Conservation (phyloP, 2,888 invertebrate species). For the Ellobium chinense region DNA sequence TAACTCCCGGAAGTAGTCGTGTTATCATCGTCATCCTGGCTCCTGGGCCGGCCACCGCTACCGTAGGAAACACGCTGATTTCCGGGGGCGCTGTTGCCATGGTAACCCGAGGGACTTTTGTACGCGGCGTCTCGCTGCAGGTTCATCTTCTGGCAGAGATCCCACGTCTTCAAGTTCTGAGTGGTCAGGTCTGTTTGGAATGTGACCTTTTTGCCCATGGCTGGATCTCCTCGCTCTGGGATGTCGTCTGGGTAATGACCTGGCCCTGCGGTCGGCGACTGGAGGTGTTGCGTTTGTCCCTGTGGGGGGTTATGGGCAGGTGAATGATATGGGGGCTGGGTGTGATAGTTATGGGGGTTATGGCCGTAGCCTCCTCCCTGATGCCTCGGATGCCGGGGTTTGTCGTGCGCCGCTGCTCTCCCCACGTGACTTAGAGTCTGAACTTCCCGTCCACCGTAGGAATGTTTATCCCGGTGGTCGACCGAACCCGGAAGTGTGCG, state of each 20-base stretch:
- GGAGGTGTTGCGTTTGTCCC: constrained; percentile 6
- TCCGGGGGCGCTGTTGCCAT: constrained; percentile 9
- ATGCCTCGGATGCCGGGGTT: constrained; percentile 4
- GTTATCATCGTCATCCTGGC: constrained; percentile 67
- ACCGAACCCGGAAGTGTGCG: constrained; percentile 48
- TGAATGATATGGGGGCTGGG: background rate
- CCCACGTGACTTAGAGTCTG: constrained; percentile 43
- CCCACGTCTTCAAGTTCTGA: constrained; percentile 47
- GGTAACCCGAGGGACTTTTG: background rate
- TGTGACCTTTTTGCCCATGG: constrained; percentile 43
- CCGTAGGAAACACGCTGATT: background rate
- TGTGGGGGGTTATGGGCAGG: constrained; percentile 18
- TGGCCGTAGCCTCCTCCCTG: background rate
- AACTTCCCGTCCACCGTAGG: constrained; percentile 37
- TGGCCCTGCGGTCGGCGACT: constrained; percentile 21
- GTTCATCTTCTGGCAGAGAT: constrained; percentile 44
- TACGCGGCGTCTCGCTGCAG: background rate
- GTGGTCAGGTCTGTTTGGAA: constrained; percentile 50
- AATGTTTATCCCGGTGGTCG: background rate
- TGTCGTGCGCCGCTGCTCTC: background rate
- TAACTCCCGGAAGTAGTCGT: constrained; percentile 73
- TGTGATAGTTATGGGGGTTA: background rate
- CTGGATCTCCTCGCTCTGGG: constrained; percentile 28
- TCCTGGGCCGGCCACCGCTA: constrained; percentile 33
- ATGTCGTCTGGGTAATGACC: constrained; percentile 35